Base-by-base conservation (phyloP, 2,113 vertebrate species). In the Poeciliopsis occidentalis region DNA sequence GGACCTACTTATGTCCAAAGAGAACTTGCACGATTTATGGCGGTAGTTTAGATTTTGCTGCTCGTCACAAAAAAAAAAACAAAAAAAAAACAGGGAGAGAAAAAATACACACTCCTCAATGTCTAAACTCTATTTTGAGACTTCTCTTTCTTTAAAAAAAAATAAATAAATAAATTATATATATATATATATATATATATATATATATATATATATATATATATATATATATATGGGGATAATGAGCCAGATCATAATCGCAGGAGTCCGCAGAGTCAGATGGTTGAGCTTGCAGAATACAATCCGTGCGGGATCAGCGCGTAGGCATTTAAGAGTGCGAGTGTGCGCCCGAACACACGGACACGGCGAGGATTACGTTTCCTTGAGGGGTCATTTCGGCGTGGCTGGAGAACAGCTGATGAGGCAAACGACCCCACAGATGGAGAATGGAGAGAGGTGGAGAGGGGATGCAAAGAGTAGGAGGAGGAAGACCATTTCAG, bases 371-470 rank as follows among this genome's bases (percentile, higher is more conserved):
- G 87, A 93, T 91, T 87, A 83, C 32, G 68, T 92, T 92, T 93
- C 91, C 89, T 89, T 88, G 81, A 91, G 85, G 85, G 91, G 90
- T 92, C 87, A 91, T 92, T 91, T 87, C 79, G 69, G 80, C 73
- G 84, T 86, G 78, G 87, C 68, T 70, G 29, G 77, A 89, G 81
- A 91, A 91, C 84, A 93, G 92, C 90, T 92, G 92, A 93, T 83
- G 89, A 86, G 72, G 91, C 92, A 91, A 91, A 91, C 74, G 73
- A 74, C 67, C 87, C 80, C 83, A 79, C 72, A 91, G 83, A 78
- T 71, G 73, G 69, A 88, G 80, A 81, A 78, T 80, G 79, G 78
- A 70, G 68, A 68, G 61, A 76, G 75, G 73, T 57, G 19, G 51
- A 57, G 75, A 79, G 66, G 64, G 81, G 34, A 37, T 10, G 11